phyloP scores from a whole-genome alignment of 2,888 invertebrate species.

The Drosophila formosana region DNA sequence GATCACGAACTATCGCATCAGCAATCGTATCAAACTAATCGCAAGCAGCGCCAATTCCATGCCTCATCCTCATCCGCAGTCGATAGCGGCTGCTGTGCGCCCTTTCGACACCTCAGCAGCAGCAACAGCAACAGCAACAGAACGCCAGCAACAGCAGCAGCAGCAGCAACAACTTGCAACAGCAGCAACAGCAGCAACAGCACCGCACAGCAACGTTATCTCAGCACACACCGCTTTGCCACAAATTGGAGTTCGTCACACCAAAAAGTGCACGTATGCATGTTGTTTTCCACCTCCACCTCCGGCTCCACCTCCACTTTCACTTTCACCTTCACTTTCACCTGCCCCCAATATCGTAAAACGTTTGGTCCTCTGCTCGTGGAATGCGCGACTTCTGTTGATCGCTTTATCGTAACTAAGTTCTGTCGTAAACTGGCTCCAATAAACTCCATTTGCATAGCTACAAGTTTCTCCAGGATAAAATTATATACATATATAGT shows the following conservation, averaged over 20 bases:
- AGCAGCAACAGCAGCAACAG: conserved; percentile 27
- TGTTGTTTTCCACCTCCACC: conserved; percentile 52
- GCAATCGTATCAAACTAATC: conserved; percentile 24
- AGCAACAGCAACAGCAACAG: conserved; percentile 17
- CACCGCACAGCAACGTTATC: conserved; percentile 60
- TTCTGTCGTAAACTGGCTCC: too few species aligned
- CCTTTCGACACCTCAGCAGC: conserved; percentile 32
- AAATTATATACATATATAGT: too few species aligned
- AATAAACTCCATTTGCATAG: too few species aligned
- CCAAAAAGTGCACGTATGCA: conserved; percentile 85
- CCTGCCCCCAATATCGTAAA: neutral
- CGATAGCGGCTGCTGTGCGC: conserved; percentile 43
- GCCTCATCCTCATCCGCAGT: conserved; percentile 34
- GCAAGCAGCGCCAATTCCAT: conserved; percentile 49
- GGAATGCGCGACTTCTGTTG: too few species aligned
- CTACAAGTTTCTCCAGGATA: too few species aligned
- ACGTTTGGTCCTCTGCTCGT: neutral
- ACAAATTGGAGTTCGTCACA: conserved; percentile 81
- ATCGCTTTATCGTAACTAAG: too few species aligned
- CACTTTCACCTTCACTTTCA: neutral
- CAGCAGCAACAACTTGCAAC: conserved; percentile 30
- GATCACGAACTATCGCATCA: conserved; percentile 14
- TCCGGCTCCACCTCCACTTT: neutral
- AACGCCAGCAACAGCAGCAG: conserved; percentile 28
- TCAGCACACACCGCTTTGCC: conserved; percentile 61